Conservation (phyloP, 2,888 invertebrate genomes). For the Brenthis daphne region DNA sequence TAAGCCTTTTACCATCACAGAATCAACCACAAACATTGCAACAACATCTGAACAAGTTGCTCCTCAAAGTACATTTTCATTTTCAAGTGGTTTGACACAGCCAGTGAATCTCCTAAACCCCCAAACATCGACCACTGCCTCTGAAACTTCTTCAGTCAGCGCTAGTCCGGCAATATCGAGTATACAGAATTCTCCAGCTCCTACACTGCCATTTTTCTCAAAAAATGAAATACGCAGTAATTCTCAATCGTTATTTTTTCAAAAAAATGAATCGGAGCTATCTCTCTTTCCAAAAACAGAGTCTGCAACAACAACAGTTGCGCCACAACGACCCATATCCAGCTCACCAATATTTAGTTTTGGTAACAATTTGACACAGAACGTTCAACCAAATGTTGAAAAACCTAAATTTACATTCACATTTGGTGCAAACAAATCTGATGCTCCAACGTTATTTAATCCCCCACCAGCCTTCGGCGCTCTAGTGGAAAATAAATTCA, state of each 20-base stretch:
- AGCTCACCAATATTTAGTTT: constrained; percentile 58
- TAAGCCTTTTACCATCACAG: constrained; percentile 25
- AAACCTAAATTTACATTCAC: constrained; percentile 62
- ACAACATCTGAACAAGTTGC: constrained; percentile 37
- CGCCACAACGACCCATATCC: constrained; percentile 26
- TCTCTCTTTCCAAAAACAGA: constrained; percentile 49
- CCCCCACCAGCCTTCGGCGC: constrained; percentile 44
- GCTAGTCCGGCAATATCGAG: constrained; percentile 41
- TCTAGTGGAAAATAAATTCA: constrained; percentile 42
- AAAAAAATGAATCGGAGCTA: constrained; percentile 42
- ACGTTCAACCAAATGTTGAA: constrained; percentile 45
- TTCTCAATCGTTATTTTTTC: constrained; percentile 46
- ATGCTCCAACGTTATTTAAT: constrained; percentile 45
- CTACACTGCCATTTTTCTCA: constrained; percentile 41
- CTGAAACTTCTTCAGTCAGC: constrained; percentile 6
- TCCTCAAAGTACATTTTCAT: constrained; percentile 45
- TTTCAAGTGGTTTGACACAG: constrained; percentile 40
- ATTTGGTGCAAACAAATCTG: constrained; percentile 53
- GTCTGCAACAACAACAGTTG: constrained; percentile 33
- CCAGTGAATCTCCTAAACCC: constrained; percentile 44
- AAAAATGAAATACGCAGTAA: constrained; percentile 35
- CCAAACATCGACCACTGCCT: constrained; percentile 37
- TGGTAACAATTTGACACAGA: constrained; percentile 44
- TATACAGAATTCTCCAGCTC: constrained; percentile 30
- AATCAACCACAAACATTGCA: constrained; percentile 17